Evolutionary conservation across 2,113 vertebrate species (phyloP).

Genomic region (Loxodonta africana): DNA sequence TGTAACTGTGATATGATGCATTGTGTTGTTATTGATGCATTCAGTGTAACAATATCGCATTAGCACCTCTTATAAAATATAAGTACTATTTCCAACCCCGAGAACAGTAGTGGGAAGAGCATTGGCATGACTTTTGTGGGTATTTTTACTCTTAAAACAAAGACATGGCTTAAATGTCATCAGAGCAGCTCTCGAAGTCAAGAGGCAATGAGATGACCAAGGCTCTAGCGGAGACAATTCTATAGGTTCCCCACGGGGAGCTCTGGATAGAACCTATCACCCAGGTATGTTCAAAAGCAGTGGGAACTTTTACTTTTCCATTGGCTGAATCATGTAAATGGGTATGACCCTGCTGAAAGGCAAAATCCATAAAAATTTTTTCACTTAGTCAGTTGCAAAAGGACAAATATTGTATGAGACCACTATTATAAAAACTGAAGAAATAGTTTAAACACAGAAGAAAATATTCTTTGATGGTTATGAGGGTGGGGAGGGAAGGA

Average conservation of each 20-base stretch:
- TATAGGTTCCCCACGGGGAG: too few relatives aligned
- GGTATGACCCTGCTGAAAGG: not conserved
- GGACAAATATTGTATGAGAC: too few relatives aligned
- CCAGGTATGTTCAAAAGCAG: not conserved
- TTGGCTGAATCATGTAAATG: not conserved
- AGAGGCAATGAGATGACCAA: not conserved
- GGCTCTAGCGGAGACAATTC: not conserved
- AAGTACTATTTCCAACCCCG: not conserved
- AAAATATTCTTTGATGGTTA: too few relatives aligned
- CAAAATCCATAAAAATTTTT: not conserved
- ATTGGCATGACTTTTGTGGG: not conserved
- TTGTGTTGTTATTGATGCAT: not conserved
- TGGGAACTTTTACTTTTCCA: not conserved
- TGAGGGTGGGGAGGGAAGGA: too few relatives aligned
- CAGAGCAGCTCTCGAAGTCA: not conserved
- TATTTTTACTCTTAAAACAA: not conserved
- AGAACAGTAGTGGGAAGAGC: not conserved
- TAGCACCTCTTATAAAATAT: not conserved
- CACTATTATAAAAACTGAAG: too few relatives aligned
- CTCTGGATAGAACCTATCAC: not conserved
- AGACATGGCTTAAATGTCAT: not conserved
- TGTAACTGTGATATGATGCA: not conserved
- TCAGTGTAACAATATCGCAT: not conserved
- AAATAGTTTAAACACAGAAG: too few relatives aligned
- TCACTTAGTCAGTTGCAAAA: too few relatives aligned